phyloP scores from a whole-genome alignment of 2,888 invertebrate genomes.

The Patella depressa region DNA sequence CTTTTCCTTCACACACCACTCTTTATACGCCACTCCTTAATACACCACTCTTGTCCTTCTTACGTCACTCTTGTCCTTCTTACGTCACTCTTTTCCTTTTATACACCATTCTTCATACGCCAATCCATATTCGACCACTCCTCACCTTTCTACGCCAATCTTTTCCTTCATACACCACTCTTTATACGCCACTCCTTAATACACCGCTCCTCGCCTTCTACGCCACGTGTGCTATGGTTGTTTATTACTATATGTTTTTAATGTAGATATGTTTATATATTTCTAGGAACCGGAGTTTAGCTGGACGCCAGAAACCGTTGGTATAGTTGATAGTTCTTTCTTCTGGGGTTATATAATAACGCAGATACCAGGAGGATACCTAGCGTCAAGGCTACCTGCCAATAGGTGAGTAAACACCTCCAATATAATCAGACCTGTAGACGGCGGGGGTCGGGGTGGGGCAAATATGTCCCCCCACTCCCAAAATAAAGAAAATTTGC shows the following conservation, averaged over 20 bases:
- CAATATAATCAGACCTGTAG: no score
- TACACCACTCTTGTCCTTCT: neutral
- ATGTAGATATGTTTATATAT: neutral
- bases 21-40: neutral
- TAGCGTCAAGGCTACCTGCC: slow-evolving; percentile 96
- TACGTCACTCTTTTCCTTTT: no score
- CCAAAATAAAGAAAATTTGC: no score
- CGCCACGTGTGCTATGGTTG: neutral
- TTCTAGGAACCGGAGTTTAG: slow-evolving; percentile 77
- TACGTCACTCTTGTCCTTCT: no score
- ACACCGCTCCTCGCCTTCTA: neutral
- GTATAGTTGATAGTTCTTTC: slow-evolving; percentile 94
- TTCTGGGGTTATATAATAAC: slow-evolving; percentile 99
- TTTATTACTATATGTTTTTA: neutral
- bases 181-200: neutral
- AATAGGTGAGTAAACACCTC: slow-evolving; percentile 77
- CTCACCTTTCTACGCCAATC: no score
- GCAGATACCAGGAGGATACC: slow-evolving; percentile 97
- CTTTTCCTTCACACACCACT: no score
- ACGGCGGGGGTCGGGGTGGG: no score
- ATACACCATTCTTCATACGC: no score
- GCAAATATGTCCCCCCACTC: no score
- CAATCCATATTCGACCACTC: no score
- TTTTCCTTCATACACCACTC: no score
- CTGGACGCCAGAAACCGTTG: slow-evolving; percentile 96